A percentile compares a stretch with the other conserved stretches of the same genome.
phyloP scores from a whole-genome alignment of 2,113 vertebrate species.

The Lipophrys pholis region DNA sequence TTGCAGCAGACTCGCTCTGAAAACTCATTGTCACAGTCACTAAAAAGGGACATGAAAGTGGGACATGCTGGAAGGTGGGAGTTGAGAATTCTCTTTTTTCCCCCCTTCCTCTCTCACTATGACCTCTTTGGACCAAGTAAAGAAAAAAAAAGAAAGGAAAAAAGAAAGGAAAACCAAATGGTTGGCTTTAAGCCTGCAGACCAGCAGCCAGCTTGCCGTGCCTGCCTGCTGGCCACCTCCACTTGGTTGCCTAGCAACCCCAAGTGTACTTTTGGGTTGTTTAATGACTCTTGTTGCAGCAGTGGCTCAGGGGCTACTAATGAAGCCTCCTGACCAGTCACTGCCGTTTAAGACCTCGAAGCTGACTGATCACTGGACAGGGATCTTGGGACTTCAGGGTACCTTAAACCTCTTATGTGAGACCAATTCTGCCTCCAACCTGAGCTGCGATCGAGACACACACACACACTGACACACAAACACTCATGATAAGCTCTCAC shows the following conservation, averaged over 20 bases:
- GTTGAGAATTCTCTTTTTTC: conserved; percentile 49
- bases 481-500: conserved; percentile 9
- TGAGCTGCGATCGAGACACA: conserved; percentile 14
- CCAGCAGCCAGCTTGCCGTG: conserved; percentile 66
- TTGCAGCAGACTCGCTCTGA: conserved; percentile 58
- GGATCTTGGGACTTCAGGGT: conserved; percentile 62
- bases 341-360: conserved; percentile 70
- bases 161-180: conserved; percentile 74
- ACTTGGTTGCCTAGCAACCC: conserved; percentile 81
- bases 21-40: conserved; percentile 68
- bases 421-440: conserved; percentile 50
- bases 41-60: conserved; percentile 77
- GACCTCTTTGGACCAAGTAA: conserved; percentile 71
- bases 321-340: conserved; percentile 76
- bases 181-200: conserved; percentile 73
- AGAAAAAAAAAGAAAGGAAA: conserved; percentile 45
- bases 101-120: conserved; percentile 40
- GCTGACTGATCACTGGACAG: conserved; percentile 75
- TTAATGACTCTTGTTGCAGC: conserved; percentile 83
- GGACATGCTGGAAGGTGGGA: conserved; percentile 71
- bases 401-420: conserved; percentile 59
- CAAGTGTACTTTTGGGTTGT: conserved; percentile 77
- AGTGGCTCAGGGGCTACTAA: conserved; percentile 77
- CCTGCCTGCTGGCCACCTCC: conserved; percentile 68
- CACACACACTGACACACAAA: conserved; percentile 14